These are phyloP conservation scores for Champsocephalus esox DNA, from an alignment of 2,797 vertebrate genomes.

Conservation along the genomic window DNA sequence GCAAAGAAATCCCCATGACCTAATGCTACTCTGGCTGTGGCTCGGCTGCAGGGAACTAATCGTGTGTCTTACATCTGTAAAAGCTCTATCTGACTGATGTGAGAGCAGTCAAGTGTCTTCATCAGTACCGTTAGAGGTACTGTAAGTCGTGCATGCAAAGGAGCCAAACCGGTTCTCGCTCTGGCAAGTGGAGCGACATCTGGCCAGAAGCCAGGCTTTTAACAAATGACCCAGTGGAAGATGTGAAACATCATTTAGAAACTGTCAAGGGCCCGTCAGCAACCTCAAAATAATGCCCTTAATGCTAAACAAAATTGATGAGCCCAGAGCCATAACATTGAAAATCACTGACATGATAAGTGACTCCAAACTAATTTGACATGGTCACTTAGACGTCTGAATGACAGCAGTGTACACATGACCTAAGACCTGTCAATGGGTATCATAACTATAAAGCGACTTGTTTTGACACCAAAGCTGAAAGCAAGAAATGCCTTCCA, in stretches of 20 bases:
- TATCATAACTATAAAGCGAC: constrained; percentile 43
- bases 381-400: constrained; percentile 64
- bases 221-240: constrained; percentile 70
- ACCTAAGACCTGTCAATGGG: constrained; percentile 55
- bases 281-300: constrained; percentile 66
- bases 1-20: constrained; percentile 61
- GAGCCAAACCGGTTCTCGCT: constrained; percentile 24
- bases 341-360: constrained; percentile 75
- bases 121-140: constrained; percentile 35
- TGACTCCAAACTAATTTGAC: constrained; percentile 71
- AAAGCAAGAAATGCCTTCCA: constrained; percentile 28
- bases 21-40: constrained; percentile 48
- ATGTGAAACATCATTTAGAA: constrained; percentile 70
- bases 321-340: constrained; percentile 61
- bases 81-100: constrained; percentile 47
- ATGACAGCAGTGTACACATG: constrained; percentile 59
- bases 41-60: constrained; percentile 61
- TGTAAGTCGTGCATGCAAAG: constrained; percentile 43
- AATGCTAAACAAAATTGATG: constrained; percentile 74
- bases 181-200: constrained; percentile 61
- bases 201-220: constrained; percentile 74
- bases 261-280: constrained; percentile 71
- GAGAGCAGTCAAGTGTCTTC: constrained; percentile 62
- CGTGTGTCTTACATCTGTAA: constrained; percentile 63
- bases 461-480: constrained; percentile 47